phyloP scores from a whole-genome alignment of 2,113 vertebrate species.

The Australoheros scitulus region DNA sequence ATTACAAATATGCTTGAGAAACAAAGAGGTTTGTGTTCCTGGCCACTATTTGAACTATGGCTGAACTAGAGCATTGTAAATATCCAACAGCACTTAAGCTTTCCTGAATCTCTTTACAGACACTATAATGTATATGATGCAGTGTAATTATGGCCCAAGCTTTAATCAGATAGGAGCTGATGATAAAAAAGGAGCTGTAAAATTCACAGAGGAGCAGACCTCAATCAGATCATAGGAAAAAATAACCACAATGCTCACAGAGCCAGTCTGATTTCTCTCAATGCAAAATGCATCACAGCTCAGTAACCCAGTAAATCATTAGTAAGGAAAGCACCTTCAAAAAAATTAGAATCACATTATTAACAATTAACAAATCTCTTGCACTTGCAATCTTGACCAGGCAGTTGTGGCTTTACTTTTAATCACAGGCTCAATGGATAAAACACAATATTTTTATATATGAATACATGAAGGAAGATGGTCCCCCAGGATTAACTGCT shows the following conservation, averaged over 20 bases:
- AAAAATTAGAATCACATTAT: not conserved
- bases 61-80: not conserved
- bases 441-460: not conserved
- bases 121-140: not conserved
- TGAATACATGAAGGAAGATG: too few species aligned
- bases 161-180: not conserved
- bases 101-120: not conserved
- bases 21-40: not conserved
- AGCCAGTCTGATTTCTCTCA: not conserved
- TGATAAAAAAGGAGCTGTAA: not conserved
- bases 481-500: too few species aligned
- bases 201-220: not conserved
- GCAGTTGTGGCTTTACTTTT: not conserved
- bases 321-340: not conserved
- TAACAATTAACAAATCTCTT: not conserved
- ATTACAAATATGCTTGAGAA: not conserved
- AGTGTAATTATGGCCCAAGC: not conserved
- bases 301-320: not conserved
- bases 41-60: not conserved
- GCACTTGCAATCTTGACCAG: not conserved
- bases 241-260: not conserved
- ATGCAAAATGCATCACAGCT: not conserved
- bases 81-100: not conserved
- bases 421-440: not conserved
- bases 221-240: not conserved